Evolutionary conservation across 2,113 vertebrate genomes (phyloP).

Genomic region (Pipra filicauda): DNA sequence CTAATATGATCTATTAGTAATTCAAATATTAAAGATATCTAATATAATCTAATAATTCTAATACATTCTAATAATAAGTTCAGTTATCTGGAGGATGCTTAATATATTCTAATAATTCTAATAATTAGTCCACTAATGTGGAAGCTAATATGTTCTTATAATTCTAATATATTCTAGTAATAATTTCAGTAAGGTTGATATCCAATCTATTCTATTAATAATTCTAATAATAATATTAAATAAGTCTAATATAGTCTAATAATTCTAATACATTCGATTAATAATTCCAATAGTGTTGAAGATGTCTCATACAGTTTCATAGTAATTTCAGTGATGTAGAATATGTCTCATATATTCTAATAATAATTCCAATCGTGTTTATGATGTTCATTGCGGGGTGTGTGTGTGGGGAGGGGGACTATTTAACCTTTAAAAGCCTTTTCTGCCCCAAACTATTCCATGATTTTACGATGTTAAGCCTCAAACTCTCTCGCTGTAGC

Average conservation of each 20-base stretch:
- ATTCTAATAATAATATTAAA: background rate
- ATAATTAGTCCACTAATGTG: background rate
- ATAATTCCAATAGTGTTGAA: background rate
- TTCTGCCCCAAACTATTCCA: background rate
- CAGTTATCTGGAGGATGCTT: background rate
- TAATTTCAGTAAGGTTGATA: background rate
- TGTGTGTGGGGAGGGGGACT: accelerated
- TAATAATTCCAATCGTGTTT: background rate
- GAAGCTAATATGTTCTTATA: background rate
- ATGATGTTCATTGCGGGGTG: background rate
- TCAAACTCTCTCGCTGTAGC: background rate
- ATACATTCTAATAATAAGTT: background rate
- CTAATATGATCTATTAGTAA: background rate
- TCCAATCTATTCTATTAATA: background rate
- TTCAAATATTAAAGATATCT: background rate
- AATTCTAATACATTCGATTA: background rate
- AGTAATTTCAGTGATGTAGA: background rate
- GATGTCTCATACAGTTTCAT: background rate
- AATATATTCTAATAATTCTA: background rate
- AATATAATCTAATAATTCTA: background rate
- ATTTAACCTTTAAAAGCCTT: background rate
- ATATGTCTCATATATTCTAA: background rate
- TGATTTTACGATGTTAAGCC: background rate
- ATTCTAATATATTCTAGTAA: background rate
- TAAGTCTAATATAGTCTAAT: background rate